These are phyloP conservation scores for Lutjanus erythropterus DNA, from an alignment of 2,113 vertebrate genomes.

Conservation along the genomic window DNA sequence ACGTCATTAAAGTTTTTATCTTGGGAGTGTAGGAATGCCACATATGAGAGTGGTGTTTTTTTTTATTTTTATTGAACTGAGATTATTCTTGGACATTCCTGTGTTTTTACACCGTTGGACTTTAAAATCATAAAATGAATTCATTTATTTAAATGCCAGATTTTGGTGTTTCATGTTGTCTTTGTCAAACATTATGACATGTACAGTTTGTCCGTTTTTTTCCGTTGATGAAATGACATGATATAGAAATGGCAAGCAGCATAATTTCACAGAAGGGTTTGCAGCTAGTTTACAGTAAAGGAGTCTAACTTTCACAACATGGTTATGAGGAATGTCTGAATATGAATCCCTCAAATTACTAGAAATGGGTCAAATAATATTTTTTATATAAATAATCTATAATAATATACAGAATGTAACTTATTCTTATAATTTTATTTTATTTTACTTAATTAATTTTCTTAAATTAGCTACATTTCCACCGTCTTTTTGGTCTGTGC, in stretches of 20 bases:
- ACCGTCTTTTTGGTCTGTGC: too few relatives aligned
- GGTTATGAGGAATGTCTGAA: too few relatives aligned
- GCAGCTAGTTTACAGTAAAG: neutral
- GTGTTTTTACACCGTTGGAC: conserved; percentile 7
- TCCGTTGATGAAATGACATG: neutral
- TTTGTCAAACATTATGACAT: neutral
- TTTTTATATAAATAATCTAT: neutral
- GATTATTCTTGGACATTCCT: neutral
- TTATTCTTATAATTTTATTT: neutral
- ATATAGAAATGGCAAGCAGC: neutral
- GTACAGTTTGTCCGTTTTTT: neutral
- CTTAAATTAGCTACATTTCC: neutral
- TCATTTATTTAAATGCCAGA: neutral
- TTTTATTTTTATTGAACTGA: conserved; percentile 11
- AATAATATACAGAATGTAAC: neutral
- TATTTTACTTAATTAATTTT: too few relatives aligned
- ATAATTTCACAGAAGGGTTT: neutral
- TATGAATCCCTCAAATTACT: neutral
- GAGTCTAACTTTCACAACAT: neutral
- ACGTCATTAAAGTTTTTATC: conserved; percentile 25
- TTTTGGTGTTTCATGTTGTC: neutral
- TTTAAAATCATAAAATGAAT: neutral
- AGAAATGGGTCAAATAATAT: neutral
- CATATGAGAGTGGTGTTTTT: neutral
- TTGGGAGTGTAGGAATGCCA: conserved; percentile 25